phyloP scores from a whole-genome alignment of 2,888 invertebrate genomes.

The Julus scandinavius region DNA sequence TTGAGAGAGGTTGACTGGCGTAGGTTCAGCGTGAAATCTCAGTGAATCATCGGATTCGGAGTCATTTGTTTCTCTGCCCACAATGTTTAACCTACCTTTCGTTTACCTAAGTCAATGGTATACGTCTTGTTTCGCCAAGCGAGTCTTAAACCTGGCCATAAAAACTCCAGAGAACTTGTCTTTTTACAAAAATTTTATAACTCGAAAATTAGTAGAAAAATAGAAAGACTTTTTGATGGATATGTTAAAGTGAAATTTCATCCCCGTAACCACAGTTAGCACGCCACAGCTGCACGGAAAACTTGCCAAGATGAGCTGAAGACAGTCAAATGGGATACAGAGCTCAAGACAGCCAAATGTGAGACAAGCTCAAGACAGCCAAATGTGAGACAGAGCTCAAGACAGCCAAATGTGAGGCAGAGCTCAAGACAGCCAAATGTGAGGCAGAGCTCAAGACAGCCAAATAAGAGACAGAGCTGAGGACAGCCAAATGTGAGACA shows the following conservation, averaged over 20 bases:
- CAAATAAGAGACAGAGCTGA: no score
- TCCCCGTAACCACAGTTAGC: no score
- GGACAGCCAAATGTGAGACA: no score
- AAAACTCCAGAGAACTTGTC: background rate
- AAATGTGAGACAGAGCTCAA: no score
- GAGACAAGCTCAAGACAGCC: no score
- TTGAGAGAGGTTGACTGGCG: background rate
- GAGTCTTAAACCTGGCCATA: background rate
- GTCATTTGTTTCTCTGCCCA: background rate
- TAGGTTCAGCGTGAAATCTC: background rate
- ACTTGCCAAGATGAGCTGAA: no score
- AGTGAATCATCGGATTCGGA: background rate
- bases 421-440: no score
- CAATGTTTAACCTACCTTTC: background rate
- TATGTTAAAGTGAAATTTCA: background rate
- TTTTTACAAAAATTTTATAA: background rate
- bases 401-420: no score
- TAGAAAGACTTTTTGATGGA: background rate
- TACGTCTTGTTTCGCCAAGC: background rate
- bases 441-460: no score
- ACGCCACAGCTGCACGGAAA: no score
- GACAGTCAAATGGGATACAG: no score
- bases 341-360: no score
- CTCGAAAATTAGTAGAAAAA: background rate
- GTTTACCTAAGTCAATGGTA: background rate